Evolutionary conservation across 2,113 vertebrate species (phyloP), one percentile per base, ranked within the genome.

Genomic region (Melanerpes aurifrons): DNA sequence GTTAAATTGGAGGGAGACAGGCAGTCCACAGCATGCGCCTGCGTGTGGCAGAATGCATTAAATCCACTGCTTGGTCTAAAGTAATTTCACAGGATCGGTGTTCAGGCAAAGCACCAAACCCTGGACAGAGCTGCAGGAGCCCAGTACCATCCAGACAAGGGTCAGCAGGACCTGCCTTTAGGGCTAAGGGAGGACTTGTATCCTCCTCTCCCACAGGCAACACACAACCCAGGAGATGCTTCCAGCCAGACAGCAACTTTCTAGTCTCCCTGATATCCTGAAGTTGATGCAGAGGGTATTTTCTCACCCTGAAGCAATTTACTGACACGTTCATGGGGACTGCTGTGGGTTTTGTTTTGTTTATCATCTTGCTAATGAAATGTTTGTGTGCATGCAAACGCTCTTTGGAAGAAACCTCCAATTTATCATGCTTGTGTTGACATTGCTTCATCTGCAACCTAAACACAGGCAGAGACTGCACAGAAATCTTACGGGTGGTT

Each of bases 401-500:
- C 69, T 87, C 58, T 2, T 0, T 3, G 0, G 73, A 95, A 92
- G 61, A 93, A 94, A 69, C 72, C 54, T 94, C 75, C 96, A 81
- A 81, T 96, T 94, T 90, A 86, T 94, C 87, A 80, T 47, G 48
- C 45, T 82, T 78, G 58, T 93, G 79, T 90, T 94, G 91, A 92
- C 69, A 45, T 56, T 81, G 64, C 75, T 85, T 93, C 82, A 26
- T 93, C 70, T 95, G 72, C 82, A 94, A 69, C 72, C 61, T 71
- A 72, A 93, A 83, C 69, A 68, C 29, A 90, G 86, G 75, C 75
- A 87, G 72, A 87, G 69, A 32, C 29, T 68, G 69, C 75, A 62
- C 31, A 40, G 74, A 93, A 87, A 71, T 64, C 82, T 87, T 62
- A 40, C 0, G 20, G 37, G 58, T 91, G 73, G 66, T 86, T 78